These are phyloP conservation scores for Spatula clypeata DNA, from an alignment of 2,797 vertebrate genomes.

Conservation along the genomic window DNA sequence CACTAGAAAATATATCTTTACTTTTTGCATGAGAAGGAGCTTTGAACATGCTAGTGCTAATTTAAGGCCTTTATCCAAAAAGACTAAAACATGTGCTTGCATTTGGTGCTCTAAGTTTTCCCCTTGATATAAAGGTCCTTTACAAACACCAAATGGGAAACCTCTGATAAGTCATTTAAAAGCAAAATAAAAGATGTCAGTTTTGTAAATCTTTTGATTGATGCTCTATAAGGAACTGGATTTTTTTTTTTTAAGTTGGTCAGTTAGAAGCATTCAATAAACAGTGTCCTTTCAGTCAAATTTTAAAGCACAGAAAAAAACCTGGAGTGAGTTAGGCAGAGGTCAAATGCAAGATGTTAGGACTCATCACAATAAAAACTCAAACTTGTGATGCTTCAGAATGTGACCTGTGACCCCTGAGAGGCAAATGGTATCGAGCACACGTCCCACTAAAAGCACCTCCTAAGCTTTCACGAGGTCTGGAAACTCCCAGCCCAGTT, in stretches of 20 bases:
- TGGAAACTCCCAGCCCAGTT: conserved; percentile 42
- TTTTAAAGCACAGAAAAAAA: conserved; percentile 10
- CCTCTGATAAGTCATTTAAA: neutral
- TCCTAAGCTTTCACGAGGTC: conserved; percentile 7
- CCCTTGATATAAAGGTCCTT: neutral
- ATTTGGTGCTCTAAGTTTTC: neutral
- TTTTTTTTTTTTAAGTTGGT: neutral
- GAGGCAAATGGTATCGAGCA: conserved; percentile 3
- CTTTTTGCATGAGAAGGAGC: neutral
- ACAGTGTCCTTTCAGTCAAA: conserved; percentile 14
- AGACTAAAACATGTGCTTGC: neutral
- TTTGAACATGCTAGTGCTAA: neutral
- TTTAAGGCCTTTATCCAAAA: neutral
- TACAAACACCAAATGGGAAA: conserved; percentile 2
- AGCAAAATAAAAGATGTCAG: conserved; percentile 29
- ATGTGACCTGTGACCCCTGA: conserved; percentile 41
- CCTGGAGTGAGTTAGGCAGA: neutral
- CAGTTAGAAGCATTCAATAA: conserved; percentile 45
- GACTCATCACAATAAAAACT: conserved; percentile 56
- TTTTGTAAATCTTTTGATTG: conserved; percentile 29
- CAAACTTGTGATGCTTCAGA: conserved; percentile 48
- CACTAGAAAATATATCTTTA: neutral
- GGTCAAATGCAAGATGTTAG: conserved; percentile 18
- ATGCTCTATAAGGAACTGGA: neutral
- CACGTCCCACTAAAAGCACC: neutral